Evolutionary conservation across 1,140 invertebrate species (phyloP), one percentile per base, ranked within the genome.

Genomic region (Cepaea nemoralis): DNA sequence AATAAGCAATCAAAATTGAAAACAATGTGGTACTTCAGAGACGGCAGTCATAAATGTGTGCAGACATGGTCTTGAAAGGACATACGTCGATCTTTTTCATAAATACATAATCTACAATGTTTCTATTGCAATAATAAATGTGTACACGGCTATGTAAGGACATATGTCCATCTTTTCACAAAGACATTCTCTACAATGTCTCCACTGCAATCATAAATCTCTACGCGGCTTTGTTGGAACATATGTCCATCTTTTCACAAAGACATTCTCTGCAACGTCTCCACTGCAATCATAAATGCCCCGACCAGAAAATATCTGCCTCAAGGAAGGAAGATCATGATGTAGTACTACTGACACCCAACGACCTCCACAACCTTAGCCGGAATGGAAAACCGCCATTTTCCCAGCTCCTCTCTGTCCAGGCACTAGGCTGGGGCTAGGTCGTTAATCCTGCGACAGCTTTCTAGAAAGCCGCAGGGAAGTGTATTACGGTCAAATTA

Each of bases 401-500:
- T 70, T 70, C 69, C 69, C 24, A 40, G n/a, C 24, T 22, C 16
- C 37, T 40, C 39, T 40, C 69, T 70, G 35, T 70, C 59, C 59
- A 31, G n/a, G 27, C n/a, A 27, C 59, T 27, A 63, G 27, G 59
- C n/a, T 3, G 0, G 1, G 59, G 27, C 59, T 31, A 63, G 59
- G 0, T 63, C 59, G 59, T 63, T 63, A 63, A 63, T 63, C 59
- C 59, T 16, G 59, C 24, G 40, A 39, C 73, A 75, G 73, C 48
- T 75, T 75, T 75, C 48, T 12, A 19, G n/a, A n/a, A 27, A 33
- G 31, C 73, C 40, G 27, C 40, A 27, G 35, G 35, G 40, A 50
- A 48, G 27, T 75, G 73, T 45, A 75, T 75, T 75, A 45, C 73
- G 45, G 73, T 24, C 73, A 75, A 75, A 75, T 75, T 75, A 75